Base-by-base conservation (phyloP, 2,113 vertebrate genomes). In the Synchiropus splendidus region DNA sequence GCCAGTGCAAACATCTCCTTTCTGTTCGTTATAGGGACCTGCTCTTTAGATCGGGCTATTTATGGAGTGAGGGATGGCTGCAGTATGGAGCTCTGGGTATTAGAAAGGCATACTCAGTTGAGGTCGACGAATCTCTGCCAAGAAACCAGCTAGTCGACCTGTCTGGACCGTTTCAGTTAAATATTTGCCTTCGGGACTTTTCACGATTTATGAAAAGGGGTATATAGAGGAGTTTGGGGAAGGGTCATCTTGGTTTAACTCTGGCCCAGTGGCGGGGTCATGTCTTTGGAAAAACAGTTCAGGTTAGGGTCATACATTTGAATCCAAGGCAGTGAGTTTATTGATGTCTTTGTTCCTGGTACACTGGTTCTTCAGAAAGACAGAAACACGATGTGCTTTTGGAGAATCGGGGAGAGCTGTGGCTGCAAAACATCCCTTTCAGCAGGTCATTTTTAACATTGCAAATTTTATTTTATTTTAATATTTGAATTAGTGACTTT, bases 111-210 rank as follows among this genome's bases (percentile, higher is more conserved):
- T 63, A 52, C 58, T 67, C 45, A 63, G 52, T 68, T 70, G 67
- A 68, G 74, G 67, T 70, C 70, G 58, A 49, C 42, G 51, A 39
- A 30, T 54, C 42, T 60, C 60, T 74, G 61, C 69, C 74, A 79
- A 78, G 58, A 55, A 78, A 65, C 60, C 46, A 72, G 61, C 67
- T 72, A 61, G 72, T 76, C 72, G 72, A 74, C 67, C 72, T 77
- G 74, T 75, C 73, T 74, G 70, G 74, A 80, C 61, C 71, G 45
- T 77, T 60, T 77, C 76, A 64, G 64, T 69, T 82, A 81, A 82
- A 85, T 81, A 83, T 86, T 86, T 83, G 71, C 55, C 60, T 69
- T 57, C 54, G 72, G 64, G 66, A 71, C 57, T 62, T 65, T 74
- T 64, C 56, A 54, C 46, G 21, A 70, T 75, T 67, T 58, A 69